Percentiles rank a stretch among this genome's conserved stretches.
These are phyloP conservation scores for Tetragnatha montana DNA, from an alignment of 2,888 invertebrate genomes.

Conservation along the genomic window DNA sequence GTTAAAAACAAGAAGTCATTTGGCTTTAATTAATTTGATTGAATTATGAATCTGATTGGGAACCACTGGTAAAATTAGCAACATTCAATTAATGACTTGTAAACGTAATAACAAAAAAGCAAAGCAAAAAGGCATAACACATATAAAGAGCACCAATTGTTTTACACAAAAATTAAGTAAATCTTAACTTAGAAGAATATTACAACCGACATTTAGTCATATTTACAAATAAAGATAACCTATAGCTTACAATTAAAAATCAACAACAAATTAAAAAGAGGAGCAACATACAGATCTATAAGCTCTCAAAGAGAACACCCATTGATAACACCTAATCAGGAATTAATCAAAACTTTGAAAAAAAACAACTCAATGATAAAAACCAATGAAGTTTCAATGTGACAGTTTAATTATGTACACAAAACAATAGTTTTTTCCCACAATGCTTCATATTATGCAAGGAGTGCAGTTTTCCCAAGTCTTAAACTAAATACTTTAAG, in stretches of 20 bases:
- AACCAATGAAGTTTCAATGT: background rate
- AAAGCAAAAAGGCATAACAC: constrained; percentile 19
- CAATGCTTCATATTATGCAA: background rate
- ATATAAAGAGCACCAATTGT: background rate
- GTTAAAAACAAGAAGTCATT: too few relatives aligned
- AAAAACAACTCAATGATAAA: background rate
- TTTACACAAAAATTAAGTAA: constrained; percentile 17
- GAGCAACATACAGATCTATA: background rate
- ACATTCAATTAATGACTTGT: too few relatives aligned
- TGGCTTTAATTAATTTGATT: too few relatives aligned
- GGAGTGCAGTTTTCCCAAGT: background rate
- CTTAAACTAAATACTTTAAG: too few relatives aligned
- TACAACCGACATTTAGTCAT: constrained; percentile 1
- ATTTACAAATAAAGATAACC: constrained; percentile 8
- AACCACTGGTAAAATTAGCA: too few relatives aligned
- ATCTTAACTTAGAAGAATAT: constrained; percentile 2
- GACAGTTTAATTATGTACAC: background rate
- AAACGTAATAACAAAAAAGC: background rate
- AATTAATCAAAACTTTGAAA: constrained; percentile 4
- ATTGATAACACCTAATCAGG: background rate
- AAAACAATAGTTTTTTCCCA: background rate
- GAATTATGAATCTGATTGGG: too few relatives aligned
- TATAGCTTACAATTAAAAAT: constrained; percentile 8
- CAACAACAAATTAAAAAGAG: constrained; percentile 11
- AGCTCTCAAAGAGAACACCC: constrained; percentile 39